A percentile compares a stretch with the other conserved stretches of the same genome.
Evolutionary conservation across 2,797 vertebrate species (phyloP).

Genomic region (Spatula versicolor): DNA sequence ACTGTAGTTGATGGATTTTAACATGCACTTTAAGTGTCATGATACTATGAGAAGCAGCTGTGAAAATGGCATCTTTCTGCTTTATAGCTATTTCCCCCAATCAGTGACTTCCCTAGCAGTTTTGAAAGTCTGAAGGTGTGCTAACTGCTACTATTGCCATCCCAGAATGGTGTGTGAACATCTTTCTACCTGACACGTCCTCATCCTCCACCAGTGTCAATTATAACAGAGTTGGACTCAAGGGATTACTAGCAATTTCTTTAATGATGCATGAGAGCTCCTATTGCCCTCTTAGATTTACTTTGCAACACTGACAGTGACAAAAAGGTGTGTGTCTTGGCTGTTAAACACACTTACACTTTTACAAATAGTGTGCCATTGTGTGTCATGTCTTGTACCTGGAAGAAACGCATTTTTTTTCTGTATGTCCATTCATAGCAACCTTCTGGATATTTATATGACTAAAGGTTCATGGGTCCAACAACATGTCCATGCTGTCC

Average conservation of each 20-base stretch:
- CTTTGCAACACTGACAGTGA: neutral
- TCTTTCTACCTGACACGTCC: neutral
- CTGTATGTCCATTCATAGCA: neutral
- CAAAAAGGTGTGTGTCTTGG: constrained; percentile 32
- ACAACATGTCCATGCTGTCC: neutral
- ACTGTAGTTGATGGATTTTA: constrained; percentile 36
- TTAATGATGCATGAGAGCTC: neutral
- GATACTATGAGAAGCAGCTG: constrained; percentile 16
- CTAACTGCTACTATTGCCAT: neutral
- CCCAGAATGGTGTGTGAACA: neutral
- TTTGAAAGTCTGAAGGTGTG: neutral
- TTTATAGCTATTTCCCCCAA: neutral
- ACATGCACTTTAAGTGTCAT: constrained; percentile 28
- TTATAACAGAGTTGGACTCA: neutral
- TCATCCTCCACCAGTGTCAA: neutral
- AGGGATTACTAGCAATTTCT: neutral
- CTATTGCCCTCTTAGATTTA: neutral
- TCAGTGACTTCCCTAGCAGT: neutral
- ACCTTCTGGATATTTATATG: neutral
- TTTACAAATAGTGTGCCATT: neutral
- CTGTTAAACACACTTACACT: neutral
- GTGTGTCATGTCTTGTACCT: neutral
- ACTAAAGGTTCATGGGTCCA: neutral
- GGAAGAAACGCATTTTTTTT: neutral
- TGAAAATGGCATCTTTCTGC: constrained; percentile 3